A percentile compares a stretch with the other conserved stretches of the same genome.
Conservation (phyloP, 1,140 invertebrate species). For the Steinernema feltiae region DNA sequence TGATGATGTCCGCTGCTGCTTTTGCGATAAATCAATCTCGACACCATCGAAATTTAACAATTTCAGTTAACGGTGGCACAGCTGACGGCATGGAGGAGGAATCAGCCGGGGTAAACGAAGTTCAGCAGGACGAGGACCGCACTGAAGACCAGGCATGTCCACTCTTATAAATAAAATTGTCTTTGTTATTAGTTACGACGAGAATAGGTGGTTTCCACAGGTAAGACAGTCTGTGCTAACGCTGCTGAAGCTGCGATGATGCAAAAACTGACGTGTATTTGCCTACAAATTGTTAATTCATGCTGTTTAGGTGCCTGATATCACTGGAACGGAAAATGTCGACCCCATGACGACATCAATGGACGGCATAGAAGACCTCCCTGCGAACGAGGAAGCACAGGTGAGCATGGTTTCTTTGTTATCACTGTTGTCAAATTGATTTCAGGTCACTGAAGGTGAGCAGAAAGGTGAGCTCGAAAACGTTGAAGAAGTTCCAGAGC, state of each 20-base stretch:
- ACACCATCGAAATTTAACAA: conserved; percentile 6
- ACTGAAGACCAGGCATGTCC: conserved; percentile 10
- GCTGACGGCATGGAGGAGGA: conserved; percentile 13
- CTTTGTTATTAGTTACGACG: not conserved
- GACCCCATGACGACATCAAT: conserved; percentile 56
- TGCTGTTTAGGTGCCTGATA: conserved; percentile 52
- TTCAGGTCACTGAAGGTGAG: conserved; percentile 9
- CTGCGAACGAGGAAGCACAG: conserved; percentile 40
- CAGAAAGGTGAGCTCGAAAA: conserved; percentile 8
- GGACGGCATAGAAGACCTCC: conserved; percentile 55
- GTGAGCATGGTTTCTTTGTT: conserved; percentile 18
- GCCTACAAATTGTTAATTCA: not conserved
- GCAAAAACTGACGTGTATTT: not conserved
- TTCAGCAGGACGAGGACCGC: conserved; percentile 12
- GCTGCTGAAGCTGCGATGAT: too few species aligned
- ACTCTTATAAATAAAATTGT: conserved; percentile 2
- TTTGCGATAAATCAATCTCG: conserved; percentile 9
- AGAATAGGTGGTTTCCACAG: not conserved
- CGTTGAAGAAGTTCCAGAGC: not conserved
- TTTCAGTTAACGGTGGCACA: conserved; percentile 15
- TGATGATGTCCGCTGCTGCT: not conserved
- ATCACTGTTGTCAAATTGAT: not conserved
- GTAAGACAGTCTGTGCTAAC: too few species aligned
- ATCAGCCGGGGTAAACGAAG: not conserved
- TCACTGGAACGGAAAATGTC: conserved; percentile 49